Conservation (phyloP, 2,113 vertebrate species). For the Dinomys branickii region DNA sequence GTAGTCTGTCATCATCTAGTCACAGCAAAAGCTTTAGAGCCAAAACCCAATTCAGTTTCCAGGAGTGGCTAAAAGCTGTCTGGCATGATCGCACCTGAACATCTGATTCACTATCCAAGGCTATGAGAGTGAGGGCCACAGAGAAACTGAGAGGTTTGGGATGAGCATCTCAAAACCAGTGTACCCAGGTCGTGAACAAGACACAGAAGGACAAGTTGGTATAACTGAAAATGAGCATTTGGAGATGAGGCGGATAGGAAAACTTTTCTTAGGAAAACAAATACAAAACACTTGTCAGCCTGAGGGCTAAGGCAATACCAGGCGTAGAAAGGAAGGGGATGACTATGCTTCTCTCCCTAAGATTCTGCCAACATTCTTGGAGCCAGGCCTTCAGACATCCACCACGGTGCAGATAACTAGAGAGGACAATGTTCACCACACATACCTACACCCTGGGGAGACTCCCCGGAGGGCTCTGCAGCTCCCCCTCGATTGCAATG, state of each 20-base stretch:
- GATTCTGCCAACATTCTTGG: not conserved
- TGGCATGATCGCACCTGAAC: not conserved
- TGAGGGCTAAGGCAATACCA: not conserved
- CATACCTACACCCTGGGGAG: fast-evolving
- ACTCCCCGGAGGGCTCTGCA: not conserved
- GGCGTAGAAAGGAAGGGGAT: not conserved
- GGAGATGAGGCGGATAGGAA: not conserved
- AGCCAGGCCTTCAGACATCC: not conserved
- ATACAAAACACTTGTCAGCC: not conserved
- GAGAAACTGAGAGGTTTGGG: not conserved
- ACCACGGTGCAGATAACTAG: not conserved
- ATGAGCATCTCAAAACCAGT: not conserved
- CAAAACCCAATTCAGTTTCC: not conserved
- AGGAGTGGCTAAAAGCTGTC: not conserved
- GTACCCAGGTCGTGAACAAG: not conserved
- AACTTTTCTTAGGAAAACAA: not conserved
- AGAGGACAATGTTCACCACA: too few species aligned
- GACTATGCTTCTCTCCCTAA: not conserved
- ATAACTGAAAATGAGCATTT: not conserved
- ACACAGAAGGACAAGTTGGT: not conserved
- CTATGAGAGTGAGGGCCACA: fast-evolving
- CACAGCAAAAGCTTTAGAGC: not conserved
- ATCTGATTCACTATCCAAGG: not conserved
- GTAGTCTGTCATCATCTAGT: constrained; percentile 25
- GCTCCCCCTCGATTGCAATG: fast-evolving